Conservation (phyloP, 2,888 invertebrate genomes). For the Salticus scenicus region DNA sequence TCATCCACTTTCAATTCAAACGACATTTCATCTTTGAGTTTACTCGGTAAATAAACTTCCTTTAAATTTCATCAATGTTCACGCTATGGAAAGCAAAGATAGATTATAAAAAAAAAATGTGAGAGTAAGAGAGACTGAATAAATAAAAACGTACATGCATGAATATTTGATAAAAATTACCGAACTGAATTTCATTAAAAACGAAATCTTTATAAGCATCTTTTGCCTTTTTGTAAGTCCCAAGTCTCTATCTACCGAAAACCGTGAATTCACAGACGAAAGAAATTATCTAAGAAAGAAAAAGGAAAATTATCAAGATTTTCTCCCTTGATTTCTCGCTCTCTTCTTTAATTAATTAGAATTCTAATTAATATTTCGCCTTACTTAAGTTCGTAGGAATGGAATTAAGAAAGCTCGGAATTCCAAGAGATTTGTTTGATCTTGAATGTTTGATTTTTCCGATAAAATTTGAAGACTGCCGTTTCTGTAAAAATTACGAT, state of each 20-base stretch:
- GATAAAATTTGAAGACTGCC: slow-evolving; percentile 20
- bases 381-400: slow-evolving; percentile 54
- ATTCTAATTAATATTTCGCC: slow-evolving; percentile 69
- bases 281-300: slow-evolving; percentile 33
- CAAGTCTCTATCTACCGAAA: slow-evolving; percentile 6
- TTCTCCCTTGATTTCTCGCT: slow-evolving; percentile 47
- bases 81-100: slow-evolving; percentile 6
- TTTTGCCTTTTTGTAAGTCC: slow-evolving; percentile 52
- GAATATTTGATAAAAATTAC: slow-evolving; percentile 62
- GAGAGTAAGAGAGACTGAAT: background rate
- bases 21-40: slow-evolving; percentile 56
- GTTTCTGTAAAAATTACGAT: background rate
- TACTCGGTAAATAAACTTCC: slow-evolving; percentile 61
- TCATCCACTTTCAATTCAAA: slow-evolving; percentile 26
- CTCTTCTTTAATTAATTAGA: slow-evolving; percentile 67
- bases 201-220: slow-evolving; percentile 35
- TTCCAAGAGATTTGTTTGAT: slow-evolving; percentile 58
- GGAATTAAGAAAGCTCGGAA: slow-evolving; percentile 34
- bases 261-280: slow-evolving; percentile 1
- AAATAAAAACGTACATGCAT: slow-evolving; percentile 43
- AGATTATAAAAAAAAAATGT: slow-evolving; percentile 29
- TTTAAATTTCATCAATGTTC: slow-evolving; percentile 36
- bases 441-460: slow-evolving; percentile 49
- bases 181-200: slow-evolving; percentile 65
- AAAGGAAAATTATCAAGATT: slow-evolving; percentile 51